phyloP scores from a whole-genome alignment of 2,888 invertebrate genomes.

The Machimus rusticus region DNA sequence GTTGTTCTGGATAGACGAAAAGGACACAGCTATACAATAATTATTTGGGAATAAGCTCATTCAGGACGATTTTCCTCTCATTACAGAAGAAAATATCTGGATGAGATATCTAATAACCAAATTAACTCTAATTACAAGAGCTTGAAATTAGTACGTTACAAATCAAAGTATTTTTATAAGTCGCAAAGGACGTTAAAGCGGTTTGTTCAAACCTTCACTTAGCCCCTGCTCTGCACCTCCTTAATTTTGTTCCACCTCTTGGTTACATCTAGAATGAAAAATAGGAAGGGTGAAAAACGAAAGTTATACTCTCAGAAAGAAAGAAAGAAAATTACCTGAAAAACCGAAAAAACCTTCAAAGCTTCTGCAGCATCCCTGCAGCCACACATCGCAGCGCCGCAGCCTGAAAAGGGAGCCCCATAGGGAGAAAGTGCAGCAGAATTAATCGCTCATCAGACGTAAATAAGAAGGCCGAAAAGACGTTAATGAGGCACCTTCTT shows the following conservation, averaged over 20 bases:
- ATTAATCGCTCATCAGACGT: not conserved
- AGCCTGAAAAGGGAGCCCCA: not conserved
- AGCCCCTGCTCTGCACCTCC: not conserved
- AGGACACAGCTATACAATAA: too few species aligned
- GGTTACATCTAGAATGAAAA: not conserved
- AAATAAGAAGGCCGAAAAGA: not conserved
- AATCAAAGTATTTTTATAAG: too few species aligned
- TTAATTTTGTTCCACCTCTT: not conserved
- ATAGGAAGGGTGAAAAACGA: not conserved
- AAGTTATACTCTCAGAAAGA: not conserved
- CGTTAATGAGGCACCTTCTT: not conserved
- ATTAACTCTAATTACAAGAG: too few species aligned
- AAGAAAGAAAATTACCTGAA: not conserved
- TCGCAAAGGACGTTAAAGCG: too few species aligned
- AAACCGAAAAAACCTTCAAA: not conserved
- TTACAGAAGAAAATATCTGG: too few species aligned
- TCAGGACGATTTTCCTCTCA: too few species aligned
- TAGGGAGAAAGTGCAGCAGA: not conserved
- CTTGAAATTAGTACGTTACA: too few species aligned
- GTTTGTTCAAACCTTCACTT: not conserved
- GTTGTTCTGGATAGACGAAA: too few species aligned
- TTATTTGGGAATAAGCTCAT: too few species aligned
- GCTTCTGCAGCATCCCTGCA: not conserved
- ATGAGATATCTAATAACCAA: too few species aligned
- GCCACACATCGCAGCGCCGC: not conserved